phyloP scores from a whole-genome alignment of 2,113 vertebrate genomes.

The Gnathonemus longibarbis region DNA sequence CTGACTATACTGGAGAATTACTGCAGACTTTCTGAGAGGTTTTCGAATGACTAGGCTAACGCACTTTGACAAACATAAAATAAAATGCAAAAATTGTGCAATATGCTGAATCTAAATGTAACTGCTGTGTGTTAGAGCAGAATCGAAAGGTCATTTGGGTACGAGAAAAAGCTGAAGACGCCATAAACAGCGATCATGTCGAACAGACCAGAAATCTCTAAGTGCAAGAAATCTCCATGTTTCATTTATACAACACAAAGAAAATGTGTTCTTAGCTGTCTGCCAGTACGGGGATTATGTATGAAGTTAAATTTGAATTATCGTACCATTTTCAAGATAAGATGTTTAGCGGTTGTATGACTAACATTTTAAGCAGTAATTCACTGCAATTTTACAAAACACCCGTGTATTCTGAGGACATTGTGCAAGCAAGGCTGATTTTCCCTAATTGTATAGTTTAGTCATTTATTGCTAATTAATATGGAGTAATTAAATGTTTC shows the following conservation, averaged over 20 bases:
- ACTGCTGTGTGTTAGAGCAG: not conserved
- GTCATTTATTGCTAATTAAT: not conserved
- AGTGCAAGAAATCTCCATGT: not conserved
- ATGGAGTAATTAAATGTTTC: not conserved
- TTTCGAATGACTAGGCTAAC: not conserved
- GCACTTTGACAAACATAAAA: not conserved
- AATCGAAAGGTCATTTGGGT: not conserved
- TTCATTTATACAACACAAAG: not conserved
- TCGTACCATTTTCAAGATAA: not conserved
- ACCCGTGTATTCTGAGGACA: not conserved
- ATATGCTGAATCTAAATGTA: not conserved
- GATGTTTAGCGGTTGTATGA: not conserved
- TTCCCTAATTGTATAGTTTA: not conserved
- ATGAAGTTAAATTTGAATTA: not conserved
- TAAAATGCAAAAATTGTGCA: not conserved
- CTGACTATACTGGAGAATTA: not conserved
- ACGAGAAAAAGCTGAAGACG: not conserved
- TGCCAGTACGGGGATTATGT: not conserved
- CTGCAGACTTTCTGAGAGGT: not conserved
- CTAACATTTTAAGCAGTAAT: not conserved
- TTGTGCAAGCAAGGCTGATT: not conserved
- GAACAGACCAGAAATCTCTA: not conserved
- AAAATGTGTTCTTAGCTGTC: not conserved
- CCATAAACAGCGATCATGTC: not conserved
- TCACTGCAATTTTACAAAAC: not conserved